Conservation (phyloP, 2,888 invertebrate species). For the Erebia epiphron region DNA sequence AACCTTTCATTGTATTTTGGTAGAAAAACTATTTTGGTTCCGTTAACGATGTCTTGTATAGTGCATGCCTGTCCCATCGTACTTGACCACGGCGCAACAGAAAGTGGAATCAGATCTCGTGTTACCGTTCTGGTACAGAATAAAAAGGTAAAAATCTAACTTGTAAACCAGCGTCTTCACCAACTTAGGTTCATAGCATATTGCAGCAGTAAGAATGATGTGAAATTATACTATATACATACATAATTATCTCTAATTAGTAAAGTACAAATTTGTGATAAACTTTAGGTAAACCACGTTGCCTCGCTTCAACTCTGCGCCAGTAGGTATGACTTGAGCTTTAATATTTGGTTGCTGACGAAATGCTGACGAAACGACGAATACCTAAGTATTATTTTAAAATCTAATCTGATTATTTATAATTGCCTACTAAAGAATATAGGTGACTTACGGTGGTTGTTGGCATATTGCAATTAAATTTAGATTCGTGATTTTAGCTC, state of each 20-base stretch:
- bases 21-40: conserved; percentile 52
- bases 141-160: conserved; percentile 13
- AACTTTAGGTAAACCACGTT: too few relatives aligned
- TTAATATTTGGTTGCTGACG: too few relatives aligned
- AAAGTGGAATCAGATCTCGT: conserved; percentile 43
- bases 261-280: too few relatives aligned
- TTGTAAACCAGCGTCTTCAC: background rate
- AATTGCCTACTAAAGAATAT: background rate
- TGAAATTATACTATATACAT: too few relatives aligned
- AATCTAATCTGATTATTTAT: background rate
- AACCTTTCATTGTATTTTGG: conserved; percentile 55
- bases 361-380: too few relatives aligned
- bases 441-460: conserved; percentile 56
- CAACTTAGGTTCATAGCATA: too few relatives aligned
- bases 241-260: too few relatives aligned
- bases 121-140: conserved; percentile 39
- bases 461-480: conserved; percentile 55
- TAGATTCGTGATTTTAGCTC: conserved; percentile 61
- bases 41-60: conserved; percentile 46
- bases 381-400: too few relatives aligned
- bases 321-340: too few relatives aligned
- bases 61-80: conserved; percentile 56
- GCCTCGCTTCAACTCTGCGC: too few relatives aligned
- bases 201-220: too few relatives aligned
- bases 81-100: conserved; percentile 63